A percentile compares a stretch with the other conserved stretches of the same genome.
These are phyloP conservation scores for Troglohyphantes excavatus DNA, from an alignment of 2,888 invertebrate species.

Conservation along the genomic window DNA sequence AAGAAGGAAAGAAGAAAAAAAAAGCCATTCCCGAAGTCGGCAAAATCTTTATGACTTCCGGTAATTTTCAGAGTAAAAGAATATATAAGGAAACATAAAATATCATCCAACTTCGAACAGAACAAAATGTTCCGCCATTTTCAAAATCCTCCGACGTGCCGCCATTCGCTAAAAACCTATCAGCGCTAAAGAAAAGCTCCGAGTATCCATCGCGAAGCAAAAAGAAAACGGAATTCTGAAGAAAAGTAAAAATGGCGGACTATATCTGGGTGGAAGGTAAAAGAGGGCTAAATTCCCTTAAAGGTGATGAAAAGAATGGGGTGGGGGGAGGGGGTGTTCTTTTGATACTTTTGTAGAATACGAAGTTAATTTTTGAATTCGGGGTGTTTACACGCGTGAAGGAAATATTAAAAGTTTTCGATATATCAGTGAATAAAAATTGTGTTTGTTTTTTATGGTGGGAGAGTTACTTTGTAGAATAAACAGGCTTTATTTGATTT, in stretches of 20 bases:
- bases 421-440: neutral
- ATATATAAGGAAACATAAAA: slow-evolving; percentile 43
- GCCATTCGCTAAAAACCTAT: slow-evolving; percentile 60
- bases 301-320: slow-evolving; percentile 51
- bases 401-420: slow-evolving; percentile 18
- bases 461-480: neutral
- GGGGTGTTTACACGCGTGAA: slow-evolving; percentile 50
- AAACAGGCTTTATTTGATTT: neutral
- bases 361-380: slow-evolving; percentile 52
- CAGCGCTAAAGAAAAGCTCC: slow-evolving; percentile 57
- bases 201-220: slow-evolving; percentile 52
- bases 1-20: too few species aligned
- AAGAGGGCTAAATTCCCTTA: slow-evolving; percentile 56
- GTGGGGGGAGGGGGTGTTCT: slow-evolving; percentile 9
- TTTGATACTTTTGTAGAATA: slow-evolving; percentile 48
- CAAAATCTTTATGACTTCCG: slow-evolving; percentile 62
- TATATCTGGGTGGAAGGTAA: slow-evolving; percentile 37
- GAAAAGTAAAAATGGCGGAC: slow-evolving; percentile 42
- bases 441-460: neutral
- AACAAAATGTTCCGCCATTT: slow-evolving; percentile 60
- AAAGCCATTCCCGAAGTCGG: slow-evolving; percentile 37
- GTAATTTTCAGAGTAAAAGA: slow-evolving; percentile 41
- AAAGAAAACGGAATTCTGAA: neutral
- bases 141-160: slow-evolving; percentile 57
- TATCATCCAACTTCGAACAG: slow-evolving; percentile 50